Evolutionary conservation across 1,140 invertebrate genomes (phyloP).

Genomic region (Camponotus floridanus): DNA sequence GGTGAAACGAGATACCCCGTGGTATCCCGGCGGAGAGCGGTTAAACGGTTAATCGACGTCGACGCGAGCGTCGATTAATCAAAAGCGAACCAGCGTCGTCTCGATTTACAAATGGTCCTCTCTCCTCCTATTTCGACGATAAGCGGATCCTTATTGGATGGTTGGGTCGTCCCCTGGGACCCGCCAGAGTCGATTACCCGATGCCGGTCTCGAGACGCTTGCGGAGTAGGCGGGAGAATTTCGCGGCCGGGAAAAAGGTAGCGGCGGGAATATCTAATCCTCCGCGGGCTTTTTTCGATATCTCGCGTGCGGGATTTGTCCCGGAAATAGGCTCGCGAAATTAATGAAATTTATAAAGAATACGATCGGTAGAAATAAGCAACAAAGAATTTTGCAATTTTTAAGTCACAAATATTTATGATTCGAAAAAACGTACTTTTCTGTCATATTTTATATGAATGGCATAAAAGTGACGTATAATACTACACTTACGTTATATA

Average conservation of each 20-base stretch:
- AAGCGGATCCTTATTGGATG: conserved; percentile 55
- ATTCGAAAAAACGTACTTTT: neutral
- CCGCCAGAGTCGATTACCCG: conserved; percentile 10
- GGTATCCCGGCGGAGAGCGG: neutral
- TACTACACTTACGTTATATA: neutral
- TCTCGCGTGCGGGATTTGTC: neutral
- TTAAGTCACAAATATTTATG: too few relatives aligned
- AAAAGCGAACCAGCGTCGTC: conserved; percentile 43
- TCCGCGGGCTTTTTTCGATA: neutral
- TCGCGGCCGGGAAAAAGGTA: neutral
- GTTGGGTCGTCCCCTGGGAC: conserved; percentile 5
- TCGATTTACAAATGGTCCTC: conserved; percentile 59
- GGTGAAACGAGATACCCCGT: conserved; percentile 40
- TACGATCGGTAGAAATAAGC: neutral
- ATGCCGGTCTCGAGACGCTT: neutral
- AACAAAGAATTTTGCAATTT: neutral
- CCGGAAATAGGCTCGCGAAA: neutral
- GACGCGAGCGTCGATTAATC: conserved; percentile 50
- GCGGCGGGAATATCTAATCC: neutral
- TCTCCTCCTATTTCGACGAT: conserved; percentile 50
- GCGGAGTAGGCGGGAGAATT: conserved; percentile 20
- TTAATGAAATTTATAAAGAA: neutral
- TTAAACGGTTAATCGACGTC: conserved; percentile 51
- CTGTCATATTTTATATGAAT: neutral
- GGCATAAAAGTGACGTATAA: neutral